phyloP scores from a whole-genome alignment of 2,797 vertebrate species.

The Telmatherina bonti region DNA sequence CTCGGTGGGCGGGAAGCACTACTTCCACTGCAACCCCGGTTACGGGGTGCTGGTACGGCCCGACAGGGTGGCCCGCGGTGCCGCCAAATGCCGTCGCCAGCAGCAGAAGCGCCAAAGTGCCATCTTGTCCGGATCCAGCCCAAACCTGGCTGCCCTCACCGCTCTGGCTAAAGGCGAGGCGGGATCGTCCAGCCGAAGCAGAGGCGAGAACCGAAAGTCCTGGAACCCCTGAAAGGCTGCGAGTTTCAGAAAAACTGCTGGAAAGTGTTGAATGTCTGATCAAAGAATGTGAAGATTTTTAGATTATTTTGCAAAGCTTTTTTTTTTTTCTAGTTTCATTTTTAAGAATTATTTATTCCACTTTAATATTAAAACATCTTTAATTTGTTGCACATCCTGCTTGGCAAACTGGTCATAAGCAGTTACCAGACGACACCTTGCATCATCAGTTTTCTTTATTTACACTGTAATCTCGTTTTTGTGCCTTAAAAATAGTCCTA shows the following conservation, averaged over 20 bases:
- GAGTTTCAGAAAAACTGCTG: not conserved
- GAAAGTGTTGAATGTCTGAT: conserved; percentile 24
- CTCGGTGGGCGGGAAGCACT: conserved; percentile 91
- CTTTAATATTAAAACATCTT: not conserved
- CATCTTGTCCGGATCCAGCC: conserved; percentile 81
- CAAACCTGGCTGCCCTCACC: conserved; percentile 83
- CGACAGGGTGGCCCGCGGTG: conserved; percentile 56
- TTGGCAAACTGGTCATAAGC: not conserved
- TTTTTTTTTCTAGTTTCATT: not conserved
- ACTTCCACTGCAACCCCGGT: conserved; percentile 94
- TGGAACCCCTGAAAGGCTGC: conserved; percentile 72
- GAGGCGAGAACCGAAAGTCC: conserved; percentile 76
- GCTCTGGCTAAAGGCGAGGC: conserved; percentile 80
- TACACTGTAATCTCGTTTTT: not conserved
- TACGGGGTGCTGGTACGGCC: conserved; percentile 88
- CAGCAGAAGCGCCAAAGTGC: conserved; percentile 68
- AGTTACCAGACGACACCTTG: not conserved
- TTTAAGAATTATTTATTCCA: conserved; percentile 28
- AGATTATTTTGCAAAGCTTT: not conserved
- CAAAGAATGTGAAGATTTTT: conserved; percentile 25
- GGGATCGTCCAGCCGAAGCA: conserved; percentile 22
- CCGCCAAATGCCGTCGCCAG: conserved; percentile 63
- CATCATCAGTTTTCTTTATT: not conserved
- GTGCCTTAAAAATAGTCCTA: conserved; percentile 47
- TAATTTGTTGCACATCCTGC: not conserved